Base-by-base conservation (phyloP, 1,140 invertebrate species). In the Hyphantria cunea region DNA sequence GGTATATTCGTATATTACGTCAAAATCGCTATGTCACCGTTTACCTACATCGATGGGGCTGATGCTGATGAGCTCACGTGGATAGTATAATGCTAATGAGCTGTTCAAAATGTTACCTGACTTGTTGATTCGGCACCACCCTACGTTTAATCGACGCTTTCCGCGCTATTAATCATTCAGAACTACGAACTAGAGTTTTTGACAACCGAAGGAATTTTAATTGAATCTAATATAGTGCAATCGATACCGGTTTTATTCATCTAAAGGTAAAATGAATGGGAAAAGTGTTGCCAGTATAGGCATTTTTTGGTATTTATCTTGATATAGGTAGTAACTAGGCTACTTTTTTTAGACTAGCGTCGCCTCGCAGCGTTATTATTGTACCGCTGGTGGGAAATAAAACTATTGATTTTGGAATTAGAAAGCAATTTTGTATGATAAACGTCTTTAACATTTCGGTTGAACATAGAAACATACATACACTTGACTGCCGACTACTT, bases 1-100 rank as follows among this genome's bases (percentile, higher is more conserved):
- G 17, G 5, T 25, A 25, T 25, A 25, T 25, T 25, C 17, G 17
- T 25, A 25, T 25, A 25, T 25, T 25, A 25, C 17, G 17, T 25
- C 17, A 25, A 25, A 25, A 1, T 25, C 17, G 17, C 81, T 9
- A 72, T 66, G 75, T 84, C 81, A 81, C 70, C 73, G 70, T 73
- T 74, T 70, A 72, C 75, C 74, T 70, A 70, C 68, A 56, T 58
- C 33, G 42, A 64, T 44, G 34, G 45, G 56, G 65, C 50, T 61
- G 66, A 70, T 59, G 65, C 50, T 61, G 66, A 70, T 74, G 67
- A 69, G 70, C 59, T 71, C 70, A 79, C 68, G 79, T 77, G 74
- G 70, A 64, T 37, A 70, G 64, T 74, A 68, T 72, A 72, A 78
- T 76, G 72, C 78, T 78, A 81, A 81, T 75, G 70, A 74, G 69